Conservation (phyloP, 2,113 vertebrate species). For the Myodes glareolus region DNA sequence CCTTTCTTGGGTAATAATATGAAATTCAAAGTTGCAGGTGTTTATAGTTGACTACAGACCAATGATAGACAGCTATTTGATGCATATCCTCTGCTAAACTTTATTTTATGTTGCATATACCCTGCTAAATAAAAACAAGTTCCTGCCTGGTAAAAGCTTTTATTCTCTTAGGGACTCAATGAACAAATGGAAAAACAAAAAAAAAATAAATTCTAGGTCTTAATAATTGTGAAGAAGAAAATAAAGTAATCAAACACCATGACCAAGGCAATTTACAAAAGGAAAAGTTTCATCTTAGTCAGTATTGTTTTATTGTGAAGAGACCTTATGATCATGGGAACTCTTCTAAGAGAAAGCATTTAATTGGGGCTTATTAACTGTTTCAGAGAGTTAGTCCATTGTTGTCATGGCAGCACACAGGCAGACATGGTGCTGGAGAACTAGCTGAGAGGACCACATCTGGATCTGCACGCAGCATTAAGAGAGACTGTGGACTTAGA, state of each 20-base stretch:
- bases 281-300: neutral
- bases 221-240: neutral
- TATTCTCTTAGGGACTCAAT: neutral
- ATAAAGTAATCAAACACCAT: neutral
- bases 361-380: neutral
- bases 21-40: neutral
- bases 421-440: neutral
- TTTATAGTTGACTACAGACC: neutral
- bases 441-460: neutral
- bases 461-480: neutral
- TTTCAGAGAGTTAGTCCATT: neutral
- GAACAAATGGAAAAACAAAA: neutral
- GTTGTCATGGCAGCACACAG: neutral
- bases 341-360: neutral
- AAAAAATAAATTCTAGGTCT: neutral
- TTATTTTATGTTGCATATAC: slow-evolving; percentile 24
- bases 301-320: neutral
- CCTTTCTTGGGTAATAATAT: neutral
- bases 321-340: neutral
- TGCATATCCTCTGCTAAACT: neutral
- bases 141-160: neutral
- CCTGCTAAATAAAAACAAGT: neutral
- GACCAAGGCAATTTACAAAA: neutral
- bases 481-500: neutral
- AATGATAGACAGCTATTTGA: slow-evolving; percentile 37